Conservation (phyloP, 2,888 invertebrate species). For the Hetaerina titia region DNA sequence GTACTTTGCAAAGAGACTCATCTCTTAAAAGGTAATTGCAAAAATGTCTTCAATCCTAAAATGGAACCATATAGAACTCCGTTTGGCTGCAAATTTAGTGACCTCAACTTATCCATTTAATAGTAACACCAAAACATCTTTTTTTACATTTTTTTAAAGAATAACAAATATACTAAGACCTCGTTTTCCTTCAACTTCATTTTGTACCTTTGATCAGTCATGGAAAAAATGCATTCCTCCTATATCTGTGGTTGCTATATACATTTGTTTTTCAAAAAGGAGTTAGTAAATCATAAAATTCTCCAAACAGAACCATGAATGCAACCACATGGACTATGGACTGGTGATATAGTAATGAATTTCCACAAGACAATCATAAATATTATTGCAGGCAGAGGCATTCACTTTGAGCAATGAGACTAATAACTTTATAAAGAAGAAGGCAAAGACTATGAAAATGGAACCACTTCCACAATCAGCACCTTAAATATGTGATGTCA, state of each 20-base stretch:
- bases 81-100: background rate
- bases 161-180: background rate
- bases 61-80: background rate
- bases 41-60: background rate
- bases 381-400: conserved; percentile 46
- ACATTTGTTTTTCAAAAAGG: background rate
- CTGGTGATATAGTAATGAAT: background rate
- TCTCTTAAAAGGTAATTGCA: background rate
- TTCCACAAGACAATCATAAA: background rate
- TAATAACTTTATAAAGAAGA: background rate
- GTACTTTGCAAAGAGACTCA: background rate
- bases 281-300: background rate
- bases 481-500: conserved; percentile 45
- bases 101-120: background rate
- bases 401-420: conserved; percentile 33
- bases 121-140: background rate
- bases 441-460: background rate
- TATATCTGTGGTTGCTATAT: background rate
- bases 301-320: background rate
- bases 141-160: background rate
- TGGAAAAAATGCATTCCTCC: conserved; percentile 36
- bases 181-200: background rate
- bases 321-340: background rate
- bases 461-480: background rate
- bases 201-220: conserved; percentile 61